Conservation (phyloP, 2,797 vertebrate genomes). For the Hozukius guyotensis region DNA sequence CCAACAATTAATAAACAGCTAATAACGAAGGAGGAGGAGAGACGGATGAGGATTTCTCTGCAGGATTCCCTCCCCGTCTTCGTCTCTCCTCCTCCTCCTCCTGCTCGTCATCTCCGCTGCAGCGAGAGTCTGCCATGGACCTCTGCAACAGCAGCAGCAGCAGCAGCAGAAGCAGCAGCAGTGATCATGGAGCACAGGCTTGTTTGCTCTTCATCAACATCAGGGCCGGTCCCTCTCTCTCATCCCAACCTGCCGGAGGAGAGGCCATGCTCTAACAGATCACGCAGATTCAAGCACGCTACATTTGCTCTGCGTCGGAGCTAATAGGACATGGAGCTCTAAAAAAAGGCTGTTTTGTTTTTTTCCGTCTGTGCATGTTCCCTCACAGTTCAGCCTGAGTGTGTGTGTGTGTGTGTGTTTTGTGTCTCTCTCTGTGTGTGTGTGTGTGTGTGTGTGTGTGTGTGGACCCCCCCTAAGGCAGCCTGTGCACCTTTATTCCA, state of each 20-base stretch:
- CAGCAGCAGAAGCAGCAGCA: conserved; percentile 32
- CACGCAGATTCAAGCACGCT: conserved; percentile 77
- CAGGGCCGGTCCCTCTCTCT: conserved; percentile 57
- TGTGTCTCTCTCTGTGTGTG: conserved; percentile 6
- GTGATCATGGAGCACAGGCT: conserved; percentile 52
- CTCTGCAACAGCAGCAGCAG: conserved; percentile 45
- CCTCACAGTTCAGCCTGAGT: conserved; percentile 62
- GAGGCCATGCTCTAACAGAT: conserved; percentile 70
- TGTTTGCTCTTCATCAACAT: conserved; percentile 74
- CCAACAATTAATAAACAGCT: conserved; percentile 52
- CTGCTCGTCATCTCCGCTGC: conserved; percentile 64
- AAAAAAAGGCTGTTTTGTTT: conserved; percentile 67
- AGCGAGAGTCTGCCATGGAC: conserved; percentile 54
- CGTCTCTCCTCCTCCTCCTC: conserved; percentile 46
- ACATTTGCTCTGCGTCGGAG: conserved; percentile 72
- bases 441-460: conserved; percentile 20
- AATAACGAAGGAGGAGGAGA: conserved; percentile 52
- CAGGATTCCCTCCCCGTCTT: conserved; percentile 68
- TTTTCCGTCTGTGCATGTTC: conserved; percentile 48
- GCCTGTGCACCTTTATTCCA: conserved; percentile 83
- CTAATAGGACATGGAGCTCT: conserved; percentile 75
- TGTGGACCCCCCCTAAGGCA: conserved; percentile 70
- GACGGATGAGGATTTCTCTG: conserved; percentile 58
- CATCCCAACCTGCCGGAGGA: conserved; percentile 73
- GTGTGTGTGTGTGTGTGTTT: conserved; percentile 22